Evolutionary conservation across 2,888 invertebrate genomes (phyloP), one percentile per base, ranked within the genome.

Genomic region (Dione vanillae): DNA sequence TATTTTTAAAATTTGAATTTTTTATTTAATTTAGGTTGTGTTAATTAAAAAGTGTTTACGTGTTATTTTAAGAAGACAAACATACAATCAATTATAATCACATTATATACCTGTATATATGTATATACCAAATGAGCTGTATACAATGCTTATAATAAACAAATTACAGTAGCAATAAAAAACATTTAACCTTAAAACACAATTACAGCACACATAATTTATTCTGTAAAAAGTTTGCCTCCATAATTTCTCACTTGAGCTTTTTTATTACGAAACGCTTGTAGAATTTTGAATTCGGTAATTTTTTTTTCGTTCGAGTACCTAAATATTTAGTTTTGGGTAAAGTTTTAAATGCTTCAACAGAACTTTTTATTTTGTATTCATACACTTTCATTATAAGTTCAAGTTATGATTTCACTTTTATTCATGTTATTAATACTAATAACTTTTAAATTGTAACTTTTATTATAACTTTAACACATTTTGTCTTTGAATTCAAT

Each of bases 211-310:
- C 61, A 45, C 20, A 16, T 45, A 45, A 43, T 61, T 45, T 61
- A 45, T 27, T 45, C 27, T 51, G 41, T 19, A 49, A 47, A 35
- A 58, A 35, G 5, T 27, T 27, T 27, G 5, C 27, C 19, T 58
- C 41, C 41, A 67, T 47, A 20, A 64, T 49, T 65, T 43, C 65
- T 54, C 43, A 62, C 7, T 62, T 52, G 3, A 35, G 51, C 68
- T 62, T 68, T 64, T 69, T 62, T 27, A 45, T 70, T 54, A 54
- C 58, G 37, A 70, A 40, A 69, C 14, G 70, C 70, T 70, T 70
- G 66, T 70, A 70, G 66, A 66, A 52, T 16, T 69, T 64, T 65
- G 40, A 19, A 62, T 49, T 40, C 35, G 37, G 52, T 43, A 61
- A 43, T 14, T 27, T 27, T 27, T 27, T 61, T 43, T 61, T 35